Conservation (phyloP, 2,797 vertebrate genomes). For the Valencia hispanica region DNA sequence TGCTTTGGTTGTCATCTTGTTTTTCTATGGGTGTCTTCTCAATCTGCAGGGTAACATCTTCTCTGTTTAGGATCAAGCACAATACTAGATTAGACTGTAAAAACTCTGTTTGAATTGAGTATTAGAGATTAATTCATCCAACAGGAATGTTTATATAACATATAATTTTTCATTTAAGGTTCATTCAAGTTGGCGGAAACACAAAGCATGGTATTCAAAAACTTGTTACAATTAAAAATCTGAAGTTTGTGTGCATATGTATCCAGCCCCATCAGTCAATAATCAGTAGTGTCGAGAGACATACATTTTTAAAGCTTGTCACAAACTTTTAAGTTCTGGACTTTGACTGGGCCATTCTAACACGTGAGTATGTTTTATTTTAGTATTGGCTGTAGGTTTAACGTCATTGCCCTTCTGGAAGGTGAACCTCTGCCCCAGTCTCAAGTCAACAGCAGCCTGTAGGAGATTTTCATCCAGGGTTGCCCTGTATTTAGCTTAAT, state of each 20-base stretch:
- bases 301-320: background rate
- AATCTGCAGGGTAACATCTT: constrained; percentile 41
- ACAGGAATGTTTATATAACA: background rate
- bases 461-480: background rate
- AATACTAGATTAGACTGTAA: background rate
- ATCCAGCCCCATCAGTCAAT: background rate
- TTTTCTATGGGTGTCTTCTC: constrained; percentile 39
- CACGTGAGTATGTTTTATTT: background rate
- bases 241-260: background rate
- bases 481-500: background rate
- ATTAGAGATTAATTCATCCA: background rate
- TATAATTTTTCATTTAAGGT: background rate
- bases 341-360: background rate
- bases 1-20: constrained; percentile 21
- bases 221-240: background rate
- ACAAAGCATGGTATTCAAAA: background rate
- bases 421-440: background rate
- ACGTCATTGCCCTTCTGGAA: background rate
- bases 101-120: background rate
- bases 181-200: background rate
- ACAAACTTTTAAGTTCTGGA: background rate
- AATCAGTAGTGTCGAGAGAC: background rate
- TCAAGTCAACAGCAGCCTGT: background rate
- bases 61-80: constrained; percentile 37
- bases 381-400: background rate